Conservation (phyloP, 2,797 vertebrate genomes). For the Bryconaethiops microstoma region DNA sequence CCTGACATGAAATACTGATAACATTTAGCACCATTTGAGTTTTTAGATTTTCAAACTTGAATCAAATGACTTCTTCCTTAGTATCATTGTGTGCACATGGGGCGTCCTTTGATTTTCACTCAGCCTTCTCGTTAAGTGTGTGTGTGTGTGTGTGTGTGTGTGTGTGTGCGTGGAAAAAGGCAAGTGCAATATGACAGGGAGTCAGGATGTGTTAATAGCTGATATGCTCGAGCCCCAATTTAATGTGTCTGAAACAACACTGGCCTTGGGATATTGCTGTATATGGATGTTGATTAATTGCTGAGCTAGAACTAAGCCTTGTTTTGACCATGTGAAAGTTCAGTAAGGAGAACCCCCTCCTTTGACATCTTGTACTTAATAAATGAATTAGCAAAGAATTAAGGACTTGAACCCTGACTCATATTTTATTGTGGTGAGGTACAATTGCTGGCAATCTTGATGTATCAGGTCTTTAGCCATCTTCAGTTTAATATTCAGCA, state of each 20-base stretch:
- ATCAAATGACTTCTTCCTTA: neutral
- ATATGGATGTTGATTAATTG: slow-evolving; percentile 48
- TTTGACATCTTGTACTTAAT: slow-evolving; percentile 42
- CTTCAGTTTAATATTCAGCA: slow-evolving; percentile 7
- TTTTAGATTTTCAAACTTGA: neutral
- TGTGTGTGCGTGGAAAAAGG: neutral
- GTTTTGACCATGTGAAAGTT: slow-evolving; percentile 26
- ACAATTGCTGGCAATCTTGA: slow-evolving; percentile 22
- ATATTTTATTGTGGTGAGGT: slow-evolving; percentile 32
- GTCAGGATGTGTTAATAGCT: slow-evolving; percentile 32
- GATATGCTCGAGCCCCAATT: slow-evolving; percentile 24
- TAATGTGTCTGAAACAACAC: slow-evolving; percentile 42
- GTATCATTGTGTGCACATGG: neutral
- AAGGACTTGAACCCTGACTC: neutral
- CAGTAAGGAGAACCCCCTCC: slow-evolving; percentile 20
- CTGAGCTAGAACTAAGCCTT: slow-evolving; percentile 36
- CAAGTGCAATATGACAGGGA: slow-evolving; percentile 8
- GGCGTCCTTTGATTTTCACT: neutral
- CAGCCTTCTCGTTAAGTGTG: neutral
- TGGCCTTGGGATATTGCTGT: slow-evolving; percentile 40
- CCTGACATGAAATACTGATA: slow-evolving; percentile 73
- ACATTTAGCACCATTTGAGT: slow-evolving; percentile 62
- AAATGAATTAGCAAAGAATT: slow-evolving; percentile 40
- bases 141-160: neutral
- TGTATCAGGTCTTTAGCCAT: slow-evolving; percentile 25